These are phyloP conservation scores for Campylomormyrus tamandua DNA, from an alignment of 2,113 vertebrate genomes.

Conservation along the genomic window DNA sequence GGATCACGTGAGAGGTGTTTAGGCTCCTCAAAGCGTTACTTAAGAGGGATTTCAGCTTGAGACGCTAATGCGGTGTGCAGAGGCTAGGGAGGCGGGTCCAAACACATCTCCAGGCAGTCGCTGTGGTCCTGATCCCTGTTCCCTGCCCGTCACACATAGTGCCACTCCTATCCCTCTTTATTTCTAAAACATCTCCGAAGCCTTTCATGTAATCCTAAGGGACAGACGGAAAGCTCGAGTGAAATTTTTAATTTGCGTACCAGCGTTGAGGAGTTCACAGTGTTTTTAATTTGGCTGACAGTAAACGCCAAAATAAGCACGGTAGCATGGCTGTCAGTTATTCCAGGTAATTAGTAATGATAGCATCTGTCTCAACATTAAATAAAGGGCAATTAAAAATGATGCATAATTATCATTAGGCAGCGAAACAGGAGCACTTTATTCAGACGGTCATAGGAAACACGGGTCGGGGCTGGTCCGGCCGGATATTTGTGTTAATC, in stretches of 20 bases:
- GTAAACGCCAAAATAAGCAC: constrained; percentile 33
- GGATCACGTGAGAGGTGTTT: background rate
- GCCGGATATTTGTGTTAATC: constrained; percentile 30
- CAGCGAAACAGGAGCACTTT: constrained; percentile 43
- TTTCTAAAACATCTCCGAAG: constrained; percentile 28
- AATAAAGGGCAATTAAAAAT: constrained; percentile 49
- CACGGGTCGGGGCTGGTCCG: background rate
- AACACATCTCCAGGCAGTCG: background rate
- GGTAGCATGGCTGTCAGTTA: constrained; percentile 42
- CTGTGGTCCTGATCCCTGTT: background rate
- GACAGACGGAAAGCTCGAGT: constrained; percentile 35
- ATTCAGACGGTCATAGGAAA: constrained; percentile 27
- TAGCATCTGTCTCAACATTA: constrained; percentile 50
- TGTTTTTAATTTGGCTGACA: constrained; percentile 40
- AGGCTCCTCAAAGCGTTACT: background rate
- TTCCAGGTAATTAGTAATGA: constrained; percentile 46
- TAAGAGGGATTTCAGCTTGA: background rate
- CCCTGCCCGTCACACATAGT: background rate
- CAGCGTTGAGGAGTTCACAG: constrained; percentile 40
- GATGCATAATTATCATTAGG: constrained; percentile 42
- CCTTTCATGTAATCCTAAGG: constrained; percentile 45
- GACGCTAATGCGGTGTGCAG: background rate
- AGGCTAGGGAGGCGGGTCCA: background rate
- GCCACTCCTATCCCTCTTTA: constrained; percentile 18
- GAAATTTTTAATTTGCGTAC: constrained; percentile 49